Percentiles rank a stretch among this genome's conserved stretches.
phyloP scores from a whole-genome alignment of 92 coral and sea anemone genomes.

The Nematostella vectensis region DNA sequence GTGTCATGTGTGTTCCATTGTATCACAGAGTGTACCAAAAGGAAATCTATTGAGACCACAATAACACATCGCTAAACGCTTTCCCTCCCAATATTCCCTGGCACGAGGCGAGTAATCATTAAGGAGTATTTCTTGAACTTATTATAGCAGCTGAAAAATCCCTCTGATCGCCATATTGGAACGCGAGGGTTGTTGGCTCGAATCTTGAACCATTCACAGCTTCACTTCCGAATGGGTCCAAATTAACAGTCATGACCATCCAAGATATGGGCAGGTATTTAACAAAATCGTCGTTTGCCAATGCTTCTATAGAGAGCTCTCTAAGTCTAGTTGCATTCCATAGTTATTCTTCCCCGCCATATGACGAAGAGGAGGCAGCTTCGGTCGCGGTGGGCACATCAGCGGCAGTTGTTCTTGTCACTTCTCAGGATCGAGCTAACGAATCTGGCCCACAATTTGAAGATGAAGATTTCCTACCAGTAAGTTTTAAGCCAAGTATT shows the following conservation, averaged over 20 bases:
- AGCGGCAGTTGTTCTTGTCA: conserved; percentile 56
- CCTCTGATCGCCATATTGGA: too few relatives aligned
- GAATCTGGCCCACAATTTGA: conserved; percentile 24
- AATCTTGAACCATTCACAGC: too few relatives aligned
- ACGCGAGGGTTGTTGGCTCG: too few relatives aligned
- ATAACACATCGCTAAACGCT: too few relatives aligned
- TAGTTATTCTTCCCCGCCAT: conserved; percentile 21
- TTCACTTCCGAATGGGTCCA: background rate
- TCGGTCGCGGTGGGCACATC: conserved; percentile 13
- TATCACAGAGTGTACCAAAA: background rate
- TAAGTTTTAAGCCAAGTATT: conserved; percentile 35
- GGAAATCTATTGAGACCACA: too few relatives aligned
- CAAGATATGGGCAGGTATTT: conserved; percentile 21
- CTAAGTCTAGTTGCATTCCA: background rate
- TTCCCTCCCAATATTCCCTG: too few relatives aligned
- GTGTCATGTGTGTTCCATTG: conserved; percentile 8
- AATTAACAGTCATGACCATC: conserved; percentile 14
- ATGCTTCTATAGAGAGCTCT: background rate
- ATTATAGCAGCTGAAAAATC: background rate
- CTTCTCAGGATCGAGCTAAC: conserved; percentile 42
- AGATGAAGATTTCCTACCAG: conserved; percentile 69
- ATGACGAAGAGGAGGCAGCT: conserved; percentile 14
- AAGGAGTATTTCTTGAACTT: background rate
- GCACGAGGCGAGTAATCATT: too few relatives aligned
- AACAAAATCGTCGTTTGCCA: background rate